Base-by-base conservation (phyloP, 1,140 invertebrate species). In the Lordiphosa collinella region DNA sequence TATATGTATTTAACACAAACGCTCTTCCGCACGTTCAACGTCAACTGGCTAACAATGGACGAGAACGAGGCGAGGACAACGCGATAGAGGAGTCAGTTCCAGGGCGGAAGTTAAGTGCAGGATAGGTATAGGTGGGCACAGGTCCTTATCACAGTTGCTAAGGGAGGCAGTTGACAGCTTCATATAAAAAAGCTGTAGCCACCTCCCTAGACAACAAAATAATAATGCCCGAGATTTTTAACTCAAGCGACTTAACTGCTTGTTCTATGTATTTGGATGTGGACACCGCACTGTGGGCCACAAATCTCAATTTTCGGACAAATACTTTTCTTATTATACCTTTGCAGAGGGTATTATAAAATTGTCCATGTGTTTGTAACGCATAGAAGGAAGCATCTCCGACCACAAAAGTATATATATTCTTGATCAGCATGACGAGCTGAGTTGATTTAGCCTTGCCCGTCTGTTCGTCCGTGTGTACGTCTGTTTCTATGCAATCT, bases 21-120 rank as follows among this genome's bases (percentile, higher is more conserved):
- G 80, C 71, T 75, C 71, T 86, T 86, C 59, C 63, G 76, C 82
- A 86, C 82, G 82, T 86, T 87, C 64, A 65, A 31, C 54, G 75
- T 64, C 72, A 70, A 58, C 67, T 34, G 49, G 43, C 14, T 53
- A 69, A 86, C 82, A 86, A 86, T 76, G 64, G 57, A 53, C 46
- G 60, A 60, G 46, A 53, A 48, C 41, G 37, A 25, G 65, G 36
- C 14, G 13, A 48, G 25, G 25, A 29, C 25, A 29, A 29, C 25
- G 8, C n/a, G 22, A 29, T 34, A 43, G 49, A 52, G 49, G 18
- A 55, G 76, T 68, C 59, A 43, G 63, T 54, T 63, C 52, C 25
- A 47, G 63, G 52, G 40, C 59, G 40, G 37, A 62, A 32, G 52
- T 70, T 62, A 67, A 82, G 76, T 66, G 66, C 48, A 66, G 64